These are phyloP conservation scores for Holocentrus rufus DNA, from an alignment of 2,797 vertebrate genomes.

Conservation along the genomic window DNA sequence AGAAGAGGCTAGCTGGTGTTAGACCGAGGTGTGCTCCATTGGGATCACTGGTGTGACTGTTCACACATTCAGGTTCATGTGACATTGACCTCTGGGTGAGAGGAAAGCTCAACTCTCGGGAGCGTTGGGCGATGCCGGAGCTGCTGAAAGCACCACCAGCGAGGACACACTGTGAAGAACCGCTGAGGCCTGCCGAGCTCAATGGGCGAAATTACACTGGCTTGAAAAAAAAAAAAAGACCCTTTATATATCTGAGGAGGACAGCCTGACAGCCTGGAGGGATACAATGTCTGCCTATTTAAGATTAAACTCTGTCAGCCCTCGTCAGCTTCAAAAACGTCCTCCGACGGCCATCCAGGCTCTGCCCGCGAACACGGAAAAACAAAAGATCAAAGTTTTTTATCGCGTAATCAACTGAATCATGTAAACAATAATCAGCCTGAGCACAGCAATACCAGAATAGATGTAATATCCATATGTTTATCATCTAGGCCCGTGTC, in stretches of 20 bases:
- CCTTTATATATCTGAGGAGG: slow-evolving; percentile 45
- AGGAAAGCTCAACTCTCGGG: slow-evolving; percentile 44
- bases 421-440: slow-evolving; percentile 50
- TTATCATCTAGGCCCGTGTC: slow-evolving; percentile 59
- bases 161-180: slow-evolving; percentile 30
- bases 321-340: slow-evolving; percentile 10
- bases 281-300: slow-evolving; percentile 41
- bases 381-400: slow-evolving; percentile 15
- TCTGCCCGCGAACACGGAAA: neutral
- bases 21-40: slow-evolving; percentile 17
- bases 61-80: slow-evolving; percentile 71
- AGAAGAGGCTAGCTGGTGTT: slow-evolving; percentile 31
- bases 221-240: neutral
- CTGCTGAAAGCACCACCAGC: slow-evolving; percentile 46
- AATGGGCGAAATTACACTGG: slow-evolving; percentile 20
- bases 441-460: slow-evolving; percentile 16
- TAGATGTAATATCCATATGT: slow-evolving; percentile 66
- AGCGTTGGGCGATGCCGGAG: slow-evolving; percentile 54
- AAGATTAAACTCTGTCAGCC: slow-evolving; percentile 36
- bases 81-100: slow-evolving; percentile 64
- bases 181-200: slow-evolving; percentile 23
- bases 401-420: slow-evolving; percentile 49
- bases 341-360: too few species aligned
- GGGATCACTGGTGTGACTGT: slow-evolving; percentile 66
- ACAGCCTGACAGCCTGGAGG: slow-evolving; percentile 29